Percentiles rank a stretch among this genome's conserved stretches.
These are phyloP conservation scores for Pammene fasciana DNA, from an alignment of 2,888 invertebrate genomes.

Conservation along the genomic window DNA sequence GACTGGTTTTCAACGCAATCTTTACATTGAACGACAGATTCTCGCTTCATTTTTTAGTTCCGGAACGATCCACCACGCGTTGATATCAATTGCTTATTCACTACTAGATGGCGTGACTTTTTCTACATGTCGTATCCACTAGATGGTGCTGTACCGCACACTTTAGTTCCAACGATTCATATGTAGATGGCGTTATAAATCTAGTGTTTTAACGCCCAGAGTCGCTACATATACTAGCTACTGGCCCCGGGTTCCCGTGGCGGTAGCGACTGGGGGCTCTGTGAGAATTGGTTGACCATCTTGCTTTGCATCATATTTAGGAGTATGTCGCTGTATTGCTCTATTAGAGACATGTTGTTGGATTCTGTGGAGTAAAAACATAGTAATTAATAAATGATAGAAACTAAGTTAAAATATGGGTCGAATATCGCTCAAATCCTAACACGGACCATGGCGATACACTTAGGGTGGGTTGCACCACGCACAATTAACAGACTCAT, in stretches of 20 bases:
- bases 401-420: too few species aligned
- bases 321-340: conserved; percentile 85
- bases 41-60: too few species aligned
- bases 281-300: conserved; percentile 74
- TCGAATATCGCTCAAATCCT: too few species aligned
- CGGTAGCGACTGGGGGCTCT: conserved; percentile 70
- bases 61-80: neutral
- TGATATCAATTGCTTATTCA: neutral
- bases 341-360: conserved; percentile 81
- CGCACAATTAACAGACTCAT: too few species aligned
- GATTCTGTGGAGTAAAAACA: conserved; percentile 57
- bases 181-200: neutral
- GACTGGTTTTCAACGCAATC: too few species aligned
- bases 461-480: too few species aligned
- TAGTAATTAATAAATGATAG: neutral
- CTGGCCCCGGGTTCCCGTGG: conserved; percentile 63
- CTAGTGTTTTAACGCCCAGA: neutral
- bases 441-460: too few species aligned
- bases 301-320: conserved; percentile 82
- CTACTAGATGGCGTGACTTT: conserved; percentile 43
- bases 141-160: neutral
- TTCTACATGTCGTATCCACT: neutral
- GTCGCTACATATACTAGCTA: conserved; percentile 64
- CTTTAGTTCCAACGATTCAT: neutral
- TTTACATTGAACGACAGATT: too few species aligned